Percentiles rank a stretch among this genome's conserved stretches.
Evolutionary conservation across 1,140 invertebrate species (phyloP).

Genomic region (Zaprionus taronus): DNA sequence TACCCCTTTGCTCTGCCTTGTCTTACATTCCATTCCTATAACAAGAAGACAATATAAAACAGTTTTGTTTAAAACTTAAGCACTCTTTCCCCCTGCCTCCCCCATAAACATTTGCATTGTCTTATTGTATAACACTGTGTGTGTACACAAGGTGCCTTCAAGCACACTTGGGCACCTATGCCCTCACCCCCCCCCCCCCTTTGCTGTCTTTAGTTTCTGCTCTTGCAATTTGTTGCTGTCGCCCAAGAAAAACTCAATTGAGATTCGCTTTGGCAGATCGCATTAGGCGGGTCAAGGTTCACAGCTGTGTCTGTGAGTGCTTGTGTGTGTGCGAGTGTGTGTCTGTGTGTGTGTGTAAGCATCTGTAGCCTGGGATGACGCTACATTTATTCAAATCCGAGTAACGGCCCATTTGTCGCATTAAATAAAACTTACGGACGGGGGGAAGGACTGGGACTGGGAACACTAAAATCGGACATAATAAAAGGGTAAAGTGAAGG

Average conservation of each 20-base stretch:
- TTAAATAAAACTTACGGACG: constrained; percentile 74
- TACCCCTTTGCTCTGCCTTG: neutral
- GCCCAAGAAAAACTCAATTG: constrained; percentile 48
- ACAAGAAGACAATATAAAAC: neutral
- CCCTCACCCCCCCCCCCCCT: neutral
- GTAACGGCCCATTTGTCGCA: constrained; percentile 77
- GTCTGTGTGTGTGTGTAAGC: constrained; percentile 12
- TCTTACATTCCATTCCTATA: neutral
- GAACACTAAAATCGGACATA: constrained; percentile 20
- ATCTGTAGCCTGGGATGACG: constrained; percentile 37
- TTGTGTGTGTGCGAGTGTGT: constrained; percentile 1
- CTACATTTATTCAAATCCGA: constrained; percentile 77
- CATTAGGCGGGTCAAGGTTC: constrained; percentile 48
- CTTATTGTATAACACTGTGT: neutral
- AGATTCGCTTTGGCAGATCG: constrained; percentile 22
- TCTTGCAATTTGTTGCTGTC: constrained; percentile 30
- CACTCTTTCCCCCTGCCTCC: neutral
- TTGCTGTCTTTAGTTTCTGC: neutral
- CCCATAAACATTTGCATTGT: neutral
- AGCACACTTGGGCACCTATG: neutral
- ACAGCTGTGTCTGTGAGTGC: constrained; percentile 13
- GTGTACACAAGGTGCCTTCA: neutral
- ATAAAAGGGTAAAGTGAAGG: constrained; percentile 29
- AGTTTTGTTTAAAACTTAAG: neutral
- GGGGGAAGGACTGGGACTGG: constrained; percentile 18